Evolutionary conservation across 2,113 vertebrate species (phyloP).

Genomic region (Stegastes partitus): DNA sequence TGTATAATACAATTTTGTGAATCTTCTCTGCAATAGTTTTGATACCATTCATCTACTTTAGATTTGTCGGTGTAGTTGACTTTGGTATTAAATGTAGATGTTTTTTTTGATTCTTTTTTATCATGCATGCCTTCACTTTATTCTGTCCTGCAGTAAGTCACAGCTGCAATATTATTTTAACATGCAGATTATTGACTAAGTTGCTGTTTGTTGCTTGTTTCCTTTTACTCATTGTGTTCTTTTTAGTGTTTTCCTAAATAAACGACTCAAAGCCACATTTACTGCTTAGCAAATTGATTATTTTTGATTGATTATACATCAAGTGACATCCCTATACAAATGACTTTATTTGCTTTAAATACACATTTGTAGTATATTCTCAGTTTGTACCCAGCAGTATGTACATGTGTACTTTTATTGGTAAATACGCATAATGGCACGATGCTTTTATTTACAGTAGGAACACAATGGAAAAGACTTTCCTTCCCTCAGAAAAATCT

Average conservation of each 20-base stretch:
- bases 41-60: slow-evolving; percentile 1
- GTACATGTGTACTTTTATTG: neutral
- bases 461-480: slow-evolving; percentile 4
- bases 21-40: slow-evolving; percentile 12
- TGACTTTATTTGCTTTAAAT: slow-evolving; percentile 35
- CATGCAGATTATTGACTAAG: neutral
- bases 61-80: neutral
- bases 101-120: neutral
- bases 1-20: neutral
- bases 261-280: neutral
- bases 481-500: neutral
- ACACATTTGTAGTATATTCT: slow-evolving; percentile 26
- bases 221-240: neutral
- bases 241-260: slow-evolving; percentile 58
- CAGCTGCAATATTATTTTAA: neutral
- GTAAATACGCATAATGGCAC: slow-evolving; percentile 34
- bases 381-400: slow-evolving; percentile 32
- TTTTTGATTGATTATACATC: neutral
- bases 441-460: slow-evolving; percentile 29
- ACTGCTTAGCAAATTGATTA: neutral
- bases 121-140: slow-evolving; percentile 28
- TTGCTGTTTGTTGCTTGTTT: slow-evolving; percentile 3
- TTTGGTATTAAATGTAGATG: neutral
- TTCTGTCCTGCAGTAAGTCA: neutral
- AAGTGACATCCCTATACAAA: slow-evolving; percentile 13